Base-by-base conservation (phyloP, 1,140 invertebrate genomes). In the Drosophila truncata region DNA sequence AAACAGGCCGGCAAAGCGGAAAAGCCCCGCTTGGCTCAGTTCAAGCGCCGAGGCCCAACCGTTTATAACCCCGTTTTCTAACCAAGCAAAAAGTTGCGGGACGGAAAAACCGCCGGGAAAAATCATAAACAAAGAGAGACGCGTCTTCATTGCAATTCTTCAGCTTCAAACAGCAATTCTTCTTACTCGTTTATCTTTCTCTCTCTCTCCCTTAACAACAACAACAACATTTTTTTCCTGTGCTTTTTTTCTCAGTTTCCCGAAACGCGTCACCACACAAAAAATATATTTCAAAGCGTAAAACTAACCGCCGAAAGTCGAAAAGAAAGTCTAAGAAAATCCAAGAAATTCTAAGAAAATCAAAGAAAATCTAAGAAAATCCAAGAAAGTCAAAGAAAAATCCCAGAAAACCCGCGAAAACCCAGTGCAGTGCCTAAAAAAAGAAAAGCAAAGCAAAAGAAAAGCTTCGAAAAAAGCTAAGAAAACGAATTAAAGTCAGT, bases 201-300 rank as follows among this genome's bases (percentile, higher is more conserved):
- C 14, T 1, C 18, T 4, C 18, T 14, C 23, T 13, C 23, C 5
- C n/a, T n/a, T n/a, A n/a, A 11, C 39, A 4, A n/a, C 25, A 9
- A 3, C 6, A 20, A 39, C 58, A 58, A 60, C 63, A 78, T 88
- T 87, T 82, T 88, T 88, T 88, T 88, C 62, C 60, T 78, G 84
- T 90, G 83, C 52, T 88, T 87, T 88, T 87, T 88, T 88, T 75
- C 63, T 65, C 73, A 88, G 84, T 88, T 90, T 59, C 52, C 62
- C 49, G 44, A 80, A 75, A 63, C 75, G 42, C 59, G 67, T 35
- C 44, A 50, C 55, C 20, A 55, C 18, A 49, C 23, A 33, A 33
- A 18, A 16, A 41, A 57, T 16, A 47, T 29, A 44, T 44, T 54
- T 60, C 18, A 42, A 65, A 50, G 78, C 78, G 47, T 58, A 63